A percentile compares a stretch with the other conserved stretches of the same genome.
Conservation (phyloP, 2,113 vertebrate species). For the Rhynchomys soricoides region DNA sequence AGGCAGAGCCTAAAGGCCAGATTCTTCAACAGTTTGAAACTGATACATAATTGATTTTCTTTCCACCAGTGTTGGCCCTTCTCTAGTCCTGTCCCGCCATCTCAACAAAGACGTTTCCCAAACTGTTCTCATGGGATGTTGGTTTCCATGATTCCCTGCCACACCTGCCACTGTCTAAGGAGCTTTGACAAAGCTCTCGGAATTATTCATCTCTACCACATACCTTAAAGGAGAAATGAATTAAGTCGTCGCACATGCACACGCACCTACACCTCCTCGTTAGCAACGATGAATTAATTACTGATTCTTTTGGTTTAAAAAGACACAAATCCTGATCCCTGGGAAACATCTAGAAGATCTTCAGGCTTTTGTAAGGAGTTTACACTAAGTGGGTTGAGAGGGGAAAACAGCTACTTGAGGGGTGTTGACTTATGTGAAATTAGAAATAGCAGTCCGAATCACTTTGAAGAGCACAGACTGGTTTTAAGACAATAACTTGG, state of each 20-base stretch:
- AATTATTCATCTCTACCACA: neutral
- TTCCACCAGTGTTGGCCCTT: neutral
- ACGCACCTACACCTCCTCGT: neutral
- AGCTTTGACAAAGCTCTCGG: neutral
- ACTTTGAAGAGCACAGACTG: neutral
- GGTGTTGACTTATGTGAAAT: neutral
- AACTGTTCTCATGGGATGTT: neutral
- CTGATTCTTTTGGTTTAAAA: neutral
- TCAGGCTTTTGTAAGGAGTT: neutral
- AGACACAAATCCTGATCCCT: neutral
- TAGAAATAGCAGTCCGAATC: neutral
- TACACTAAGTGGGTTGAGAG: neutral
- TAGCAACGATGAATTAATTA: neutral
- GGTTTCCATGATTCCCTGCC: neutral
- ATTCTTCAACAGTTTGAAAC: neutral
- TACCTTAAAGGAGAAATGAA: neutral
- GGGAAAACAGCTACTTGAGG: neutral
- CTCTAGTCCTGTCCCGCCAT: neutral
- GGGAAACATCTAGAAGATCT: neutral
- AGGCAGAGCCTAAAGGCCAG: conserved; percentile 9
- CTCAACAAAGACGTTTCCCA: neutral
- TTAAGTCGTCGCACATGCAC: no score
- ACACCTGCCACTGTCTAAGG: neutral
- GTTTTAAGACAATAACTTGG: neutral
- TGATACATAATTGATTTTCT: neutral